These are phyloP conservation scores for Tinamus major DNA, from an alignment of 2,797 vertebrate genomes.

Conservation along the genomic window DNA sequence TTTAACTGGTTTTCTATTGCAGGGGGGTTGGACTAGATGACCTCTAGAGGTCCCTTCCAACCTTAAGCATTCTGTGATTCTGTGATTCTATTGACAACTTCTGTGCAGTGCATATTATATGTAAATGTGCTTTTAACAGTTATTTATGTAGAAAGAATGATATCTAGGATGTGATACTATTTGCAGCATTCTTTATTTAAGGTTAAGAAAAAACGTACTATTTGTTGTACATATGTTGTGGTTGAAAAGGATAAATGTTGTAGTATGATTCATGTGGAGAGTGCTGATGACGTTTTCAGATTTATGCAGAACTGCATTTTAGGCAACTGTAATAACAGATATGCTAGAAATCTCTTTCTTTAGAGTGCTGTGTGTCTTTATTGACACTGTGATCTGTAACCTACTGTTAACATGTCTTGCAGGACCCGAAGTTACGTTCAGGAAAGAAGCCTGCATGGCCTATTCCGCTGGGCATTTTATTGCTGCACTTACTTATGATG, in stretches of 20 bases:
- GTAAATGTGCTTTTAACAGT: background rate
- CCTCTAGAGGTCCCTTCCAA: too few relatives aligned
- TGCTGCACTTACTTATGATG: background rate
- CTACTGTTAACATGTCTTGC: background rate
- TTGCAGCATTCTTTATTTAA: background rate
- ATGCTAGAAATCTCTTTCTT: background rate
- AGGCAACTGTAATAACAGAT: background rate
- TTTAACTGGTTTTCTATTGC: background rate
- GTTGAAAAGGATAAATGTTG: background rate
- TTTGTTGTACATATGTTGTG: background rate
- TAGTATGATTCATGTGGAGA: background rate
- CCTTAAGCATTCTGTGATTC: too few relatives aligned
- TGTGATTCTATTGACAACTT: background rate
- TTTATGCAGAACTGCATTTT: background rate
- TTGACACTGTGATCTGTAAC: background rate
- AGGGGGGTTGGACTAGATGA: too few relatives aligned
- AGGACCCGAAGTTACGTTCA: background rate
- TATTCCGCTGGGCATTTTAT: background rate
- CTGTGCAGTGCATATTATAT: background rate
- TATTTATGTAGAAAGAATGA: background rate
- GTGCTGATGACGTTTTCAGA: background rate
- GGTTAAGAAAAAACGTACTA: background rate
- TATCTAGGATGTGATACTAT: background rate
- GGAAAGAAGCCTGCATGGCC: accelerated
- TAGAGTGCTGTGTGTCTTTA: background rate